Evolutionary conservation across 2,797 vertebrate genomes (phyloP).

Genomic region (Ptychobarbus kaznakovi): DNA sequence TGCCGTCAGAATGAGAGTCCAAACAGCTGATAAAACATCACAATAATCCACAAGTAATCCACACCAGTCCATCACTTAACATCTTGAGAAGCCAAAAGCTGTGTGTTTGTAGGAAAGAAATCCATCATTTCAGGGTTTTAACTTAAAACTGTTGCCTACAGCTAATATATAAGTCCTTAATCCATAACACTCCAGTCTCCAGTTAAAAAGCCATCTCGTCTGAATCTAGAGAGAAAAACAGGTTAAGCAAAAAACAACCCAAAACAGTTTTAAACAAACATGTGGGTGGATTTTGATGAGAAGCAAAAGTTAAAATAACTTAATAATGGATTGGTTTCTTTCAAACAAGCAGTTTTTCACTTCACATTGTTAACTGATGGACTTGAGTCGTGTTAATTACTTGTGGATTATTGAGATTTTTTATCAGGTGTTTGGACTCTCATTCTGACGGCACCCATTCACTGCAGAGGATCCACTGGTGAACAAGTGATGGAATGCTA

Average conservation of each 20-base stretch:
- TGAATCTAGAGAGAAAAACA: background rate
- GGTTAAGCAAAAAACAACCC: background rate
- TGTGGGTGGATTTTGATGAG: background rate
- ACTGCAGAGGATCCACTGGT: background rate
- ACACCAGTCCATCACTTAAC: background rate
- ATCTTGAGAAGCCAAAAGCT: background rate
- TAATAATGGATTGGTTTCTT: background rate
- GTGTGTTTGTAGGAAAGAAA: background rate
- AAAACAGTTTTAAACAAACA: background rate
- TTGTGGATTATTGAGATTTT: background rate
- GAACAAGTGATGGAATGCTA: background rate
- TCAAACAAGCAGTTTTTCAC: background rate
- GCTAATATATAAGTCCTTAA: background rate
- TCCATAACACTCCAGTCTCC: background rate
- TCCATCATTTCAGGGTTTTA: background rate
- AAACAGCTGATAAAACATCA: background rate
- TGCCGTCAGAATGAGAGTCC: background rate
- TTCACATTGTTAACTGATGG: background rate
- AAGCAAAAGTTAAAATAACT: background rate
- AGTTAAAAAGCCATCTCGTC: background rate
- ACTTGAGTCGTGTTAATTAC: background rate
- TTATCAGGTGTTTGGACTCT: background rate
- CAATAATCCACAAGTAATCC: background rate
- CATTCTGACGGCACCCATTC: background rate
- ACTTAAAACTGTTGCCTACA: background rate